phyloP scores from a whole-genome alignment of 1,140 invertebrate species.

The Panulirus ornatus region DNA sequence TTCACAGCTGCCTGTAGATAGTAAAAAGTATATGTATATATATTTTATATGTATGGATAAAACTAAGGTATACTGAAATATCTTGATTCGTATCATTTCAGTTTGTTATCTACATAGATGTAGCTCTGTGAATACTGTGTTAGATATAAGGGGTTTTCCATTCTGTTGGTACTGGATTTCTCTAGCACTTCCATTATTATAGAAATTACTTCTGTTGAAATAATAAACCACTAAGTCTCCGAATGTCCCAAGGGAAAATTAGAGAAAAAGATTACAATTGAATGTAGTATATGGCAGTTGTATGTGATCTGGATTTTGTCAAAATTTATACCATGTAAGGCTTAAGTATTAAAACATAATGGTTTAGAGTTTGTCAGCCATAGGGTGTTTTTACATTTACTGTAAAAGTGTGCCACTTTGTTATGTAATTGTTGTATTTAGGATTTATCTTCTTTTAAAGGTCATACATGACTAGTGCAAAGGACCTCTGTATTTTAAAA shows the following conservation, averaged over 20 bases:
- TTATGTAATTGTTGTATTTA: background rate
- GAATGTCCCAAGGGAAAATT: background rate
- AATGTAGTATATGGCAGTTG: background rate
- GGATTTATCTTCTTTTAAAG: constrained; percentile 8
- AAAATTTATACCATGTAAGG: background rate
- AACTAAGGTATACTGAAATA: background rate
- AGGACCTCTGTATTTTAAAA: background rate
- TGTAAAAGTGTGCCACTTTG: background rate
- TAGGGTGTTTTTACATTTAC: background rate
- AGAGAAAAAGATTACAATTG: background rate
- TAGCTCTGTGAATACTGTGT: no score
- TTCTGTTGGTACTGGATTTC: background rate
- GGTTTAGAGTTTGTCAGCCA: background rate
- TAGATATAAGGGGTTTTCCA: background rate
- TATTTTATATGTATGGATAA: background rate
- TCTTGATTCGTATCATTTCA: background rate
- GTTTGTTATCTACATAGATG: no score
- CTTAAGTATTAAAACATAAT: background rate
- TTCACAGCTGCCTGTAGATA: background rate
- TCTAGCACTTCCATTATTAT: background rate
- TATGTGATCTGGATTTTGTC: background rate
- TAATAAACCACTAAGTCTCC: background rate
- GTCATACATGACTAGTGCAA: constrained; percentile 13
- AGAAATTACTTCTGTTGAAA: background rate
- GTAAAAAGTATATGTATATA: background rate